Percentiles rank a stretch among this genome's conserved stretches.
Conservation (phyloP, 2,113 vertebrate genomes). For the Semnornis frantzii region DNA sequence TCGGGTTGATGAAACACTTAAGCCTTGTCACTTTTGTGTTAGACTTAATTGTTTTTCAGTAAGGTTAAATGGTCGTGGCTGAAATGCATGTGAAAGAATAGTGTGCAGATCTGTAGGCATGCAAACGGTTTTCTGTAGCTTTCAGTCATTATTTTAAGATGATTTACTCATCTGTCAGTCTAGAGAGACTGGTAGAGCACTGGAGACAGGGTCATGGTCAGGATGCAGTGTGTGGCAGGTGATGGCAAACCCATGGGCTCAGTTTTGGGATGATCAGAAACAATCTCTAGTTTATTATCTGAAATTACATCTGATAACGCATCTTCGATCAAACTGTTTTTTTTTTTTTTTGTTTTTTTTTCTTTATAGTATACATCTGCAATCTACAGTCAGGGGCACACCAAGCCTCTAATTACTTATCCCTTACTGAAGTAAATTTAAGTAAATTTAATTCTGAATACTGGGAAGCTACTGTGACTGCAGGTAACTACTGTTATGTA, state of each 20-base stretch:
- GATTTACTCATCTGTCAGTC: background rate
- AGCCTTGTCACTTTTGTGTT: background rate
- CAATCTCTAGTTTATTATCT: background rate
- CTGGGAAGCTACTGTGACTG: background rate
- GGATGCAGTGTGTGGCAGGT: background rate
- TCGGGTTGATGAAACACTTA: background rate
- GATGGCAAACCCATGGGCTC: background rate
- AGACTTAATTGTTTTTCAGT: background rate
- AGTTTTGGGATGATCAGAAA: background rate
- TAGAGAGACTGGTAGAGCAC: background rate
- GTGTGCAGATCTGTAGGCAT: background rate
- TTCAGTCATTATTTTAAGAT: background rate
- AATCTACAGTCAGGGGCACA: background rate
- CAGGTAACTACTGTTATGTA: background rate
- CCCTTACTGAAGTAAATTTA: background rate
- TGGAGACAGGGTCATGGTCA: background rate
- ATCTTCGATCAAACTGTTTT: background rate
- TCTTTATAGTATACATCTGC: fast-evolving
- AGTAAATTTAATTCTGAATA: background rate
- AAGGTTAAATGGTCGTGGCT: background rate
- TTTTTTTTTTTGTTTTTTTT: background rate
- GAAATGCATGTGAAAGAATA: background rate
- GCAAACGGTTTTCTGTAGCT: background rate
- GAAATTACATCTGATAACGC: background rate
- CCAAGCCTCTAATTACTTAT: background rate